These are phyloP conservation scores for Lepilemur ruficaudatus DNA, from an alignment of 2,797 vertebrate genomes.

Conservation along the genomic window DNA sequence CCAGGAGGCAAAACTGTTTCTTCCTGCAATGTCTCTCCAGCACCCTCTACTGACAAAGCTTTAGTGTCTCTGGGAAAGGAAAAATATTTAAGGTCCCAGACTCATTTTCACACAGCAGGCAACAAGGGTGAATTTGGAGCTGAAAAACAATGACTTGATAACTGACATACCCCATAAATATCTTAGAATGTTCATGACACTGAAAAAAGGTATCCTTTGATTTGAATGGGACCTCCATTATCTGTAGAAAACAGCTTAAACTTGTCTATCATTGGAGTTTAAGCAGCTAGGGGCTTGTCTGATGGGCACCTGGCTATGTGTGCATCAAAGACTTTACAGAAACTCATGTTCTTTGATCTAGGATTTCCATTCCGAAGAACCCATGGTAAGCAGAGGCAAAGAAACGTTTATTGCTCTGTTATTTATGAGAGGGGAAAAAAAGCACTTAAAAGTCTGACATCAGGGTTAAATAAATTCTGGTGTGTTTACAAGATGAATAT, in stretches of 20 bases:
- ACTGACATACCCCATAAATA: background rate
- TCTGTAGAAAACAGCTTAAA: background rate
- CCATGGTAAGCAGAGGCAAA: background rate
- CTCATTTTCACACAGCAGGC: background rate
- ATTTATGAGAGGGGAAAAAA: background rate
- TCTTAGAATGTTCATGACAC: background rate
- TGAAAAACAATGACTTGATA: background rate
- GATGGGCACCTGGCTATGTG: background rate
- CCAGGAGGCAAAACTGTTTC: background rate
- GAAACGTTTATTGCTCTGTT: background rate
- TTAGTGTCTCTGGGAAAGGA: background rate
- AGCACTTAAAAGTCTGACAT: background rate
- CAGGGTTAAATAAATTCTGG: background rate
- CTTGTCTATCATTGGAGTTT: background rate
- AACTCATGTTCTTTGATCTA: background rate
- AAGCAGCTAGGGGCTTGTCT: background rate
- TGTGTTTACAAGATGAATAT: background rate
- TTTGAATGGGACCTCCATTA: background rate
- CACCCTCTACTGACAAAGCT: background rate
- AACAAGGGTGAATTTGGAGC: constrained; percentile 3
- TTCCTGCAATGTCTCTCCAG: background rate
- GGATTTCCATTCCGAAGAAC: background rate
- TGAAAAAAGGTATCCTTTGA: background rate
- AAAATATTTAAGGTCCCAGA: background rate
- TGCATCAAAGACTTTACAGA: background rate